Percentiles rank a stretch among this genome's conserved stretches.
Conservation (phyloP, 2,113 vertebrate genomes). For the Oryzias javanicus region DNA sequence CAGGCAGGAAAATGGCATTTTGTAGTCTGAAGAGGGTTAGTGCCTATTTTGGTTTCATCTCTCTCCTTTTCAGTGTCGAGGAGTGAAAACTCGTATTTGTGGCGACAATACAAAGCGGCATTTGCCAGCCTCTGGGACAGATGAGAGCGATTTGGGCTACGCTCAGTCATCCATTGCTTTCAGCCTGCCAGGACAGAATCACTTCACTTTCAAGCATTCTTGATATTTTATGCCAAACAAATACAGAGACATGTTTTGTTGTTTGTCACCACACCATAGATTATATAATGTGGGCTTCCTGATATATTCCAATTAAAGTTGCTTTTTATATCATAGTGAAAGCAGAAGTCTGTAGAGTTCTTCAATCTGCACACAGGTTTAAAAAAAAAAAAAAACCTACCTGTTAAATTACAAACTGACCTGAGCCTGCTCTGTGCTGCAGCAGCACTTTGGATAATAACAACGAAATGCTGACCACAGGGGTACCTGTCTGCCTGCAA, state of each 20-base stretch:
- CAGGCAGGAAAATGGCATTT: constrained; percentile 47
- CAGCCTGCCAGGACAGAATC: not conserved
- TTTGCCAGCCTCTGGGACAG: constrained; percentile 36
- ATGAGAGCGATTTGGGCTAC: constrained; percentile 39
- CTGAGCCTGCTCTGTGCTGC: constrained; percentile 52
- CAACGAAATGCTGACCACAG: constrained; percentile 63
- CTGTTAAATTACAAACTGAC: constrained; percentile 61
- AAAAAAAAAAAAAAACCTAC: constrained; percentile 44
- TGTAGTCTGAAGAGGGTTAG: constrained; percentile 40
- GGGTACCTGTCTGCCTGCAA: constrained; percentile 51
- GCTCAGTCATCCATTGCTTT: not conserved
- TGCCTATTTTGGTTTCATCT: constrained; percentile 26
- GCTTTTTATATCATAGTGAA: too few relatives aligned
- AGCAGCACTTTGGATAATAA: constrained; percentile 54
- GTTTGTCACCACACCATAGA: too few relatives aligned
- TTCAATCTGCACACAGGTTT: constrained; percentile 18
- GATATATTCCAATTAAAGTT: too few relatives aligned
- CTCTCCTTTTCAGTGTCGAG: constrained; percentile 26
- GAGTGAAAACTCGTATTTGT: constrained; percentile 17
- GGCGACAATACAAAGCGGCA: constrained; percentile 17
- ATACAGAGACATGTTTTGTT: too few relatives aligned
- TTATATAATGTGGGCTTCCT: too few relatives aligned
- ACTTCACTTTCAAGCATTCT: not conserved
- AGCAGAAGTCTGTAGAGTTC: constrained; percentile 22
- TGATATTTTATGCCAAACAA: not conserved